Percentiles rank a stretch among this genome's conserved stretches.
Evolutionary conservation across 1,140 invertebrate genomes (phyloP).

Genomic region (Lucilia sericata): DNA sequence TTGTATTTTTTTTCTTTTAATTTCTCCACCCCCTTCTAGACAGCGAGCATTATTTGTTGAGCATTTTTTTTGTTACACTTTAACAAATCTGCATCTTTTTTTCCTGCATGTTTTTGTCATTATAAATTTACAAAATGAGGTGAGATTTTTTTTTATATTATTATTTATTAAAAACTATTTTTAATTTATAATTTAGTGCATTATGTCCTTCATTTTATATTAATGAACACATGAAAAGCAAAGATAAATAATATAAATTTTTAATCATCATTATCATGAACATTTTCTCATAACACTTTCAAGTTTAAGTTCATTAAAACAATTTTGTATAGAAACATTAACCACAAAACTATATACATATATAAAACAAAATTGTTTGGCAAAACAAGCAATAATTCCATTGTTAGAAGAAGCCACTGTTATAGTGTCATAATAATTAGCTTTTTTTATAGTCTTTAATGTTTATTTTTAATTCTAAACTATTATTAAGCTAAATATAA

Average conservation of each 20-base stretch:
- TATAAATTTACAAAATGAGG: constrained; percentile 6
- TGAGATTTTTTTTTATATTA: neutral
- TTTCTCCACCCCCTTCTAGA: neutral
- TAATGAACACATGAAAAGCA: neutral
- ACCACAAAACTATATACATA: too few species aligned
- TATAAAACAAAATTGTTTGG: too few species aligned
- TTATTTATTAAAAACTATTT: neutral
- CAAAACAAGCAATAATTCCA: too few species aligned
- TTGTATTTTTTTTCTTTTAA: neutral
- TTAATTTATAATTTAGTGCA: neutral
- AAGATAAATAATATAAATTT: neutral
- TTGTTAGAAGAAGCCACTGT: neutral
- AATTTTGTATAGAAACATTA: neutral
- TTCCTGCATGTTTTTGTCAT: neutral
- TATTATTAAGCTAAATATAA: too few species aligned
- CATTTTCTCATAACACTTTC: neutral
- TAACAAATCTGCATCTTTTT: neutral
- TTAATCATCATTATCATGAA: neutral
- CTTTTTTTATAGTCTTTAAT: neutral
- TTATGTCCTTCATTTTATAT: neutral
- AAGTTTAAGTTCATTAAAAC: constrained; percentile 8
- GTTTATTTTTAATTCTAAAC: too few species aligned
- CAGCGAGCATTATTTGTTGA: neutral
- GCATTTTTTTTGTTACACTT: neutral
- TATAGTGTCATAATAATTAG: neutral